Evolutionary conservation across 2,797 vertebrate genomes (phyloP).

Genomic region (Champsocephalus gunnari): DNA sequence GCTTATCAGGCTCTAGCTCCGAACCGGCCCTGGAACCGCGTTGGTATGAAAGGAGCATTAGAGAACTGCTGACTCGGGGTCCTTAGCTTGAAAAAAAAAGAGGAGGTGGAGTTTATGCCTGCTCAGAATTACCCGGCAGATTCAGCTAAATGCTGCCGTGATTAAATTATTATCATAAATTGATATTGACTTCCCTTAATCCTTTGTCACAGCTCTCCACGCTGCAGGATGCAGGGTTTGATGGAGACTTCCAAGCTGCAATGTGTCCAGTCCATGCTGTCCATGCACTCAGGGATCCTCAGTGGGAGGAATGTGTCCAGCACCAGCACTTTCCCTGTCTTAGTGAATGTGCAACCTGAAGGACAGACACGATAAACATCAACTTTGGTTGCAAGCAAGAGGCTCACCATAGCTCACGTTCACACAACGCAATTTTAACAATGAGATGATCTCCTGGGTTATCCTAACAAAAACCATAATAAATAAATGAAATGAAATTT

Average conservation of each 20-base stretch:
- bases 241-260: conserved; percentile 39
- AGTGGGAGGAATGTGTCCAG: conserved; percentile 10
- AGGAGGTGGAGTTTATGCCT: too few species aligned
- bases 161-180: conserved; percentile 22
- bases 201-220: conserved; percentile 29
- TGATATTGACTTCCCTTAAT: conserved; percentile 44
- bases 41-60: too few species aligned
- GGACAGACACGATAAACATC: conserved; percentile 2
- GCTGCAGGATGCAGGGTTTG: conserved; percentile 25
- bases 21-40: too few species aligned
- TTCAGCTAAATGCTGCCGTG: too few species aligned
- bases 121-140: too few species aligned
- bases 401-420: background rate
- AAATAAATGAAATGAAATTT: background rate
- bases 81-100: too few species aligned
- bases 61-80: too few species aligned
- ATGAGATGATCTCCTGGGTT: background rate
- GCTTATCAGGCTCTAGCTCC: too few species aligned
- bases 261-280: conserved; percentile 23
- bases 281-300: conserved; percentile 12
- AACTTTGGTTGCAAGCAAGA: background rate
- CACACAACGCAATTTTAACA: conserved; percentile 7
- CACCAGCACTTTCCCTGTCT: conserved; percentile 16
- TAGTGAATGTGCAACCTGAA: conserved; percentile 18
- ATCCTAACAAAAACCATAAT: background rate